phyloP scores from a whole-genome alignment of 2,797 vertebrate species.

The Siniperca scherzeri region DNA sequence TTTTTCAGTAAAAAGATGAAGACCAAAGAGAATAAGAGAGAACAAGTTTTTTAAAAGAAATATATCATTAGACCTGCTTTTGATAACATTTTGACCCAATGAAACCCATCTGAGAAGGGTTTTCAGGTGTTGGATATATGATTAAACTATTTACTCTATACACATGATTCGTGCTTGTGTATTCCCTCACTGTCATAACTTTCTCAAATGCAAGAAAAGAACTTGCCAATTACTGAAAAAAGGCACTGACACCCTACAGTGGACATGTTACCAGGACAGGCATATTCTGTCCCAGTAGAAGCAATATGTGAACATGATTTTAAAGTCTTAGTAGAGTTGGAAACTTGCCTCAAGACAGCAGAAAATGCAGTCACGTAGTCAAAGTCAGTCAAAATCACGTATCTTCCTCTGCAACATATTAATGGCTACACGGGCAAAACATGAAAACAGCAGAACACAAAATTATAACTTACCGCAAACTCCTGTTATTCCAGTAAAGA shows the following conservation, averaged over 20 bases:
- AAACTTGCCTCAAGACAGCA: not conserved
- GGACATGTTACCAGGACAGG: not conserved
- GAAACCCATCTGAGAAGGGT: not conserved
- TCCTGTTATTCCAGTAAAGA: conserved; percentile 46
- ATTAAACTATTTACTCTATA: not conserved
- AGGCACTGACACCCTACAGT: not conserved
- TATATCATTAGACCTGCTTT: not conserved
- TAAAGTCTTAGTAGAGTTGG: not conserved
- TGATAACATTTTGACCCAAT: not conserved
- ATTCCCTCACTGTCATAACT: not conserved
- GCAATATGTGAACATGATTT: not conserved
- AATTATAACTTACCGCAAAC: conserved; percentile 59
- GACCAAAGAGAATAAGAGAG: not conserved
- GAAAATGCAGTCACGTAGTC: not conserved
- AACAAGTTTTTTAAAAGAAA: not conserved
- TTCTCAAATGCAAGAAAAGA: not conserved
- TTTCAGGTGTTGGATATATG: not conserved
- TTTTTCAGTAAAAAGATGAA: not conserved
- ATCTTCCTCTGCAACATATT: not conserved
- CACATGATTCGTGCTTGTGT: not conserved
- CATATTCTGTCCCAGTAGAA: not conserved
- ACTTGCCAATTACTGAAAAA: no score
- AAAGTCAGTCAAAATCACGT: no score
- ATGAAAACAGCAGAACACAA: not conserved
- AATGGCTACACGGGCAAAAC: not conserved